Evolutionary conservation across 2,888 invertebrate species (phyloP), one percentile per base, ranked within the genome.

Genomic region (Glyphotaelius pellucidus): DNA sequence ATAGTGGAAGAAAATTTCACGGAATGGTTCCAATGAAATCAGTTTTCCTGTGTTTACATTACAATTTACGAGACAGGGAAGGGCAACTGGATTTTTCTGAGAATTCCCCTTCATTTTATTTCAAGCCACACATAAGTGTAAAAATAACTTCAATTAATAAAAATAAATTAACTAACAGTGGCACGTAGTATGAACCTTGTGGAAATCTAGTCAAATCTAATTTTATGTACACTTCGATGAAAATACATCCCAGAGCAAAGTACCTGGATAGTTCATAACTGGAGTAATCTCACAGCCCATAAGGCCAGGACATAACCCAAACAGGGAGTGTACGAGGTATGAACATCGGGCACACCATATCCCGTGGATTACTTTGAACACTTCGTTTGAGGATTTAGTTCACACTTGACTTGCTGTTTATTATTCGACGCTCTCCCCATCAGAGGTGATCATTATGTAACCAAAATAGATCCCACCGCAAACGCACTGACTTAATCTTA

Each of bases 401-500:
- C 67, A 67, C 67, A 67, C 67, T 67, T 67, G 67, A 67, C 67
- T 67, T 67, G 67, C 67, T 67, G 67, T 67, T 67, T 67, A 67
- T 67, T 67, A 67, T 67, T 67, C 67, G 67, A 32, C 32, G 30
- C 31, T 81, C 32, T 81, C 30, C 81, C 32, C 81, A 81, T 81
- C 81, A 32, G 14, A 32, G 32, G 32, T 32, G 81, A 81, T 81
- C 81, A 32, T 81, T 81, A 81, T 81, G 81, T 81, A 32, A 81
- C 81, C 32, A 81, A 81, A 81, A 81, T 81, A 81, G 81, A 81
- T 32, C 81, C 81, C 30, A 81, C 81, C 81, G 32, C 81, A 67
- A 67, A 67, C 67, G 67, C 25, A 67, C 25, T 25, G 67, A 67
- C 67, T 25, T 67, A 67, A 67, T 67, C 67, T 67, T 67, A 67